Percentiles rank a stretch among this genome's conserved stretches.
Evolutionary conservation across 2,113 vertebrate species (phyloP).

Genomic region (Chitala chitala): DNA sequence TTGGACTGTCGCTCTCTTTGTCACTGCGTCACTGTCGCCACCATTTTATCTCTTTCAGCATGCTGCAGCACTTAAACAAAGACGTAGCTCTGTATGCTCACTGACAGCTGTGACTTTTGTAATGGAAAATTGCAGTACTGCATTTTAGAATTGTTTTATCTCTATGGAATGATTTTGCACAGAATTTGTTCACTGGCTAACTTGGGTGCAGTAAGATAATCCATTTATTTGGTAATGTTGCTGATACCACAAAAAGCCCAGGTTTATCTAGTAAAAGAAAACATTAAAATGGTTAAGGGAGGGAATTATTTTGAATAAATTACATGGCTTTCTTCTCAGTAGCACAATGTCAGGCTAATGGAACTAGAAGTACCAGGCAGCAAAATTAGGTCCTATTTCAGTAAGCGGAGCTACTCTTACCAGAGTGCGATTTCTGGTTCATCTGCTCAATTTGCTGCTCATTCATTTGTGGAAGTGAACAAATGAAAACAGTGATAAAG

Average conservation of each 20-base stretch:
- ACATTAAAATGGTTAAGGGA: background rate
- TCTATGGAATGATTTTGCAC: too few relatives aligned
- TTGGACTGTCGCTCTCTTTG: background rate
- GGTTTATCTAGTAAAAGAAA: constrained; percentile 1
- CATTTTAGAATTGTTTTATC: background rate
- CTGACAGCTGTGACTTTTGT: background rate
- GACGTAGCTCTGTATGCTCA: background rate
- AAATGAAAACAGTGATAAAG: too few relatives aligned
- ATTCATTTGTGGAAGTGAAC: background rate
- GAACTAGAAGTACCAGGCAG: background rate
- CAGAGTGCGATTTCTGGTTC: constrained; percentile 1
- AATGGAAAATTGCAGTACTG: background rate
- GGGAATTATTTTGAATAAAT: background rate
- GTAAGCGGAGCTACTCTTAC: background rate
- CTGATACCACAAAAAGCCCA: background rate
- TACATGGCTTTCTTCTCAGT: background rate
- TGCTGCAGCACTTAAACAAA: background rate
- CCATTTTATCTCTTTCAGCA: background rate
- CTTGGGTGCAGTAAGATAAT: too few relatives aligned
- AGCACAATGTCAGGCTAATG: background rate
- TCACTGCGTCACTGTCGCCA: background rate
- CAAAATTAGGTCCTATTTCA: background rate
- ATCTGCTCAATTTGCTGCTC: background rate
- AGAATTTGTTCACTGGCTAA: too few relatives aligned
- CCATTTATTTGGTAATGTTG: too few relatives aligned